Evolutionary conservation across 92 coral and sea anemone genomes (phyloP), one percentile per base, ranked within the genome.

Genomic region (Umimayanthus chanpuru): DNA sequence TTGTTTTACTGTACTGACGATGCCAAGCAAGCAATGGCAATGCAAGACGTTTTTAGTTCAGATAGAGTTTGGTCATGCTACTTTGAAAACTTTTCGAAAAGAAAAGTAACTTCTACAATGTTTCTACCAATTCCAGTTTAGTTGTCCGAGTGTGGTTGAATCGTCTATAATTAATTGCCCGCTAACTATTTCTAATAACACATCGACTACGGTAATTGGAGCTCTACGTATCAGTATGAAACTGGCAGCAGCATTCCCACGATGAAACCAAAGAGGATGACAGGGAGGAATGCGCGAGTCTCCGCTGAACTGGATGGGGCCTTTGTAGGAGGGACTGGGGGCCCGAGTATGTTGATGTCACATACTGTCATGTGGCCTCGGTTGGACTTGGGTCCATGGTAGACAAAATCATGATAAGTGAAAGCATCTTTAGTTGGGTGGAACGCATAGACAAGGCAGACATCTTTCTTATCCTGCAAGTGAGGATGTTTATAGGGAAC

Each of bases 341-440:
- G 49, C 9, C 78, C 30, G 4, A 75, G 79, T 18, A 75, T 75
- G 79, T 75, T 75, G 26, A 75, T 36, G 25, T 39, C 30, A 14
- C 79, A 75, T 12, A 36, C 49, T 8, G 18, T 15, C 79, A 75
- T 75, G 53, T 75, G 79, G 28, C 79, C 79, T 39, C 79, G 50
- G 50, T 75, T 6, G 50, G 47, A 23, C 44, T 75, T 32, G 4
- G n/a, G 49, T 75, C 79, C 79, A 14, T 75, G 79, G 14, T 75
- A 39, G 5, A 0, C 0, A 15, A 75, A 18, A 39, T 75, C 79
- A 1, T 20, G 0, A 10, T 36, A 21, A 20, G 47, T 75, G 28
- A 0, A 39, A 5, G 79, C 79, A 75, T 75, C 79, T 16, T 75
- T 21, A 2, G 50, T 39, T 75, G 47, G 28, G 79, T 75, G 50